Percentiles rank a stretch among this genome's conserved stretches.
These are phyloP conservation scores for Calypte anna DNA, from an alignment of 2,113 vertebrate species.

Conservation along the genomic window DNA sequence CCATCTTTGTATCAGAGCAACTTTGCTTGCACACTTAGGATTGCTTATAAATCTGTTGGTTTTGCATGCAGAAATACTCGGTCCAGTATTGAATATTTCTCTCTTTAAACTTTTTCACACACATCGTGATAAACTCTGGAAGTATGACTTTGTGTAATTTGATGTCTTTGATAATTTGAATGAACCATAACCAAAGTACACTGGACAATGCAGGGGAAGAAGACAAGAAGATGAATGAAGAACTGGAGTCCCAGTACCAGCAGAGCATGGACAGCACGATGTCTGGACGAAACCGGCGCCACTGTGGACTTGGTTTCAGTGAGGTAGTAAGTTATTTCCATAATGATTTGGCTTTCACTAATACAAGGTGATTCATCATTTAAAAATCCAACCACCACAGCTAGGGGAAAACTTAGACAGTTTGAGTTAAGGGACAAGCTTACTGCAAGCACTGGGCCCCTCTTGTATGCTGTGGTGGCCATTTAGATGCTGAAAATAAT, in stretches of 20 bases:
- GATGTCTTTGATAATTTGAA: slow-evolving; percentile 79
- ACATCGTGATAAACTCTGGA: neutral
- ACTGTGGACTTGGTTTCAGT: slow-evolving; percentile 93
- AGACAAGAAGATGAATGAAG: slow-evolving; percentile 90
- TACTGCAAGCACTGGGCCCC: neutral
- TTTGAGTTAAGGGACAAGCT: neutral
- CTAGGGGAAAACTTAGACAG: neutral
- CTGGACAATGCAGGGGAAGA: slow-evolving; percentile 87
- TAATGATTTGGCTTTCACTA: neutral
- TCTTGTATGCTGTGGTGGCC: neutral
- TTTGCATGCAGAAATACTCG: neutral
- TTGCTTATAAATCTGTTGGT: neutral
- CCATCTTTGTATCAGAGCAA: neutral
- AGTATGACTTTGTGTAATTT: slow-evolving; percentile 70
- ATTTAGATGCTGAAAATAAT: neutral
- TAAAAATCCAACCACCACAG: neutral
- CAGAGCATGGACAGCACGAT: slow-evolving; percentile 94
- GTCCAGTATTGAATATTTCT: neutral
- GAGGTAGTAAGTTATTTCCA: slow-evolving; percentile 80
- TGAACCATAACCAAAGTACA: slow-evolving; percentile 79
- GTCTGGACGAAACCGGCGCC: slow-evolving; percentile 91
- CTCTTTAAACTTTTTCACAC: neutral
- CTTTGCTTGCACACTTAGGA: neutral
- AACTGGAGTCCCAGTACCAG: slow-evolving; percentile 92
- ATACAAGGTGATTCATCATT: neutral